Base-by-base conservation (phyloP, 1,140 invertebrate genomes). In the Melitaea cinxia region DNA sequence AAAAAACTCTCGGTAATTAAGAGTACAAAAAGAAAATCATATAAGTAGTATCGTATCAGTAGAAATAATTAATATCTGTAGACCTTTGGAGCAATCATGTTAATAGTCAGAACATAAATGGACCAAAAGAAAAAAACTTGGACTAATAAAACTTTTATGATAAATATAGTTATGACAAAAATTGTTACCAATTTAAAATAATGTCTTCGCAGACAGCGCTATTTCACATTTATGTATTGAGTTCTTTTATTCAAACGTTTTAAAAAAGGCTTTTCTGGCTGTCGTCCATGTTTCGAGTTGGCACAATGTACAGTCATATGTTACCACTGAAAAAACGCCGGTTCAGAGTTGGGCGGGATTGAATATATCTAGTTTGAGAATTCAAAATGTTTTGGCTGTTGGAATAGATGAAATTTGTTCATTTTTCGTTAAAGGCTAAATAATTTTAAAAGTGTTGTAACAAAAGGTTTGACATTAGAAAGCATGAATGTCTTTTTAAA, bases 281-380 rank as follows among this genome's bases (percentile, higher is more conserved):
- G 53, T 23, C 53, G 30, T 26, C 53, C 30, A 55, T 37, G 19
- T 24, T 55, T 39, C 28, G 30, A 55, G 19, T 55, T 39, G 53
- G 53, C 53, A 55, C 53, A 35, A 54, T 47, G 42, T 47, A 47
- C 42, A 17, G 42, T 47, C 42, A 47, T 47, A 47, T 47, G 28
- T 37, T 21, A 14, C 30, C 33, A 12, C n/a, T 33, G n/a, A 33
- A 37, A 55, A 55, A 55, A 55, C 53, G 53, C 33, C 26, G 2
- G 19, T 55, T 55, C 53, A 21, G 53, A 12, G 53, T 19, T 55
- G 19, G 15, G 17, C 21, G 14, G 53, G 53, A 55, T 55, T 55
- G 33, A 55, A 55, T 55, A 55, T 55, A 55, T 55, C 42, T 21
- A 47, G 21, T 47, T 47, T 47, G 19, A 12, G 42, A 24, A 47